Evolutionary conservation across 2,113 vertebrate genomes (phyloP), one percentile per base, ranked within the genome.

Genomic region (Callipepla californica): DNA sequence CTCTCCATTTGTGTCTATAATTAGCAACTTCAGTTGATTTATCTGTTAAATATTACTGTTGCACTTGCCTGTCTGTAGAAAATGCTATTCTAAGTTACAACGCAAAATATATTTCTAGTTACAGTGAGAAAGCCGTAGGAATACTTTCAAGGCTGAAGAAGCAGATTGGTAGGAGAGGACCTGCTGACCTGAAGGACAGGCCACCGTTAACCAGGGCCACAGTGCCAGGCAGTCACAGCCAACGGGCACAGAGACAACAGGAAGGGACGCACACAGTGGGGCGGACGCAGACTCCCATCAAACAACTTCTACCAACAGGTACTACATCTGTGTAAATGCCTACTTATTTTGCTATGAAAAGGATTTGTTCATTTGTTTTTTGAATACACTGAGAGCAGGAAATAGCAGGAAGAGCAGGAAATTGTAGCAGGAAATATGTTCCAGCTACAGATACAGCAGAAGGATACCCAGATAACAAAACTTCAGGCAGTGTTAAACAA

Each of bases 181-280:
- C 40, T 40, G 40, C 40, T 61, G 44, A 50, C 11, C 17, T 53
- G 18, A 55, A 80, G 66, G 28, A 63, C 7, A 74, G 13, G 26
- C 8, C 55, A 38, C 8, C 32, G 30, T 19, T 63, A 86, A 57
- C 32, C 36, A 57, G 11, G 50, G 20, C 18, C 59, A 23, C 68
- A 36, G n/a, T 34, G 30, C 14, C 0, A 3, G 42, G 13, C 42
- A 63, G 65, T 42, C 8, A 18, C 7, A 57, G n/a, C 9, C 34
- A 55, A 40, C 40, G 50, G 2, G 4, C 7, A 3, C 72, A 16
- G 18, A 22, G 7, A 47, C 58, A 76, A 80, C 32, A 87, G 25
- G 20, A 45, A 7, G 34, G 68, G 20, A 5, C 12, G 12, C 10
- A 47, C 11, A 13, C 0, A 0, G 15, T 7, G 0, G 3, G 6